Conservation (phyloP, 2,888 invertebrate species). For the Julus scanicus region DNA sequence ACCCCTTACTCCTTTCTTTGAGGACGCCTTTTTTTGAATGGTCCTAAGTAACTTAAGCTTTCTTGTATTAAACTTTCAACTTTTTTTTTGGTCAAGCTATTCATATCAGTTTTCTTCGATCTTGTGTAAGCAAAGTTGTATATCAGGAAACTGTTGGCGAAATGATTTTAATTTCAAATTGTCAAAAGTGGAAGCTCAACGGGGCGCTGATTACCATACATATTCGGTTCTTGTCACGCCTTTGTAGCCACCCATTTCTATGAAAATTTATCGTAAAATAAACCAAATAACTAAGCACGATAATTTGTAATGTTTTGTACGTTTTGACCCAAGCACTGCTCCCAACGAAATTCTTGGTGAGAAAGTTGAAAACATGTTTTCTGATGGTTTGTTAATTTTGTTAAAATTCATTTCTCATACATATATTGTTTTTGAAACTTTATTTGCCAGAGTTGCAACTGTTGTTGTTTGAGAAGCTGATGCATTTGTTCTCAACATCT, state of each 20-base stretch:
- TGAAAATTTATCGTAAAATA: neutral
- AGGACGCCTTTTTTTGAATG: too few species aligned
- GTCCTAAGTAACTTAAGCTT: too few species aligned
- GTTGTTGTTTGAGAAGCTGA: neutral
- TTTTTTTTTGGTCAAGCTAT: neutral
- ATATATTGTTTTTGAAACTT: too few species aligned
- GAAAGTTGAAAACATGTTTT: too few species aligned
- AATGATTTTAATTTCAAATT: conserved; percentile 26
- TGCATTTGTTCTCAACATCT: neutral
- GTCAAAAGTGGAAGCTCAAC: neutral
- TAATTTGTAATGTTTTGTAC: neutral
- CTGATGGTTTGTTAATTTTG: too few species aligned
- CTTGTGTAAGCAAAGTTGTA: neutral
- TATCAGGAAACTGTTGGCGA: neutral
- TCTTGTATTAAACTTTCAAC: too few species aligned
- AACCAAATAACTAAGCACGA: neutral
- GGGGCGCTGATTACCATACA: conserved; percentile 4
- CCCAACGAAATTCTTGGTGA: too few species aligned
- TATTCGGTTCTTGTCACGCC: conserved; percentile 13
- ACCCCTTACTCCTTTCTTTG: too few species aligned
- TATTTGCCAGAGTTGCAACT: too few species aligned
- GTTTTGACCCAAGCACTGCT: too few species aligned
- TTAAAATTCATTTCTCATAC: too few species aligned
- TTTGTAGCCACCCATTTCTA: neutral
- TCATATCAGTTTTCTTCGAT: neutral